Conservation (phyloP, 2,888 invertebrate species). For the Dorcus parallelipipedus region DNA sequence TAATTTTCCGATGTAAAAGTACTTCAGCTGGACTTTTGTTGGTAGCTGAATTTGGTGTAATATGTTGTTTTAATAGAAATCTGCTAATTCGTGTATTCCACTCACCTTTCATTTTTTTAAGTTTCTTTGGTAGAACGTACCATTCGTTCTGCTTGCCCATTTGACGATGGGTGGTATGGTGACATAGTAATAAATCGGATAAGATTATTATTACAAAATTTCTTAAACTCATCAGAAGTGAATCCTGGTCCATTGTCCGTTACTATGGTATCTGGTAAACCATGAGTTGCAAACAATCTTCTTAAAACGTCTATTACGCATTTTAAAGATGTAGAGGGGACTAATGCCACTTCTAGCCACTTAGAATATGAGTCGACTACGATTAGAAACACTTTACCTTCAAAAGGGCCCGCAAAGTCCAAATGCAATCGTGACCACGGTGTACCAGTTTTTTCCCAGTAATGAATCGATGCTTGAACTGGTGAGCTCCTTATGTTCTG, state of each 20-base stretch:
- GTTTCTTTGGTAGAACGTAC: too few relatives aligned
- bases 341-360: conserved; percentile 23
- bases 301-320: conserved; percentile 18
- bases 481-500: neutral
- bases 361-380: conserved; percentile 13
- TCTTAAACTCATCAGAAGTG: conserved; percentile 20
- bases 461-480: neutral
- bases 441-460: neutral
- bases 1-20: too few relatives aligned
- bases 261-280: conserved; percentile 23
- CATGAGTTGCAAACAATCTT: conserved; percentile 25
- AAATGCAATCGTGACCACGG: neutral
- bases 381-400: too few relatives aligned
- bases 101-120: too few relatives aligned
- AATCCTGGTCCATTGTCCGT: conserved; percentile 29
- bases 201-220: conserved; percentile 9
- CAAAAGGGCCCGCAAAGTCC: too few relatives aligned
- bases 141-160: too few relatives aligned
- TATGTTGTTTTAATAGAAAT: too few relatives aligned
- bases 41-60: too few relatives aligned
- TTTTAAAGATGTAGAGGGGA: conserved; percentile 11
- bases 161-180: too few relatives aligned
- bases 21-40: too few relatives aligned
- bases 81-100: too few relatives aligned
- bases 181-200: too few relatives aligned